Conservation (phyloP, 2,888 invertebrate species). For the Eumacrocentrus americanus region DNA sequence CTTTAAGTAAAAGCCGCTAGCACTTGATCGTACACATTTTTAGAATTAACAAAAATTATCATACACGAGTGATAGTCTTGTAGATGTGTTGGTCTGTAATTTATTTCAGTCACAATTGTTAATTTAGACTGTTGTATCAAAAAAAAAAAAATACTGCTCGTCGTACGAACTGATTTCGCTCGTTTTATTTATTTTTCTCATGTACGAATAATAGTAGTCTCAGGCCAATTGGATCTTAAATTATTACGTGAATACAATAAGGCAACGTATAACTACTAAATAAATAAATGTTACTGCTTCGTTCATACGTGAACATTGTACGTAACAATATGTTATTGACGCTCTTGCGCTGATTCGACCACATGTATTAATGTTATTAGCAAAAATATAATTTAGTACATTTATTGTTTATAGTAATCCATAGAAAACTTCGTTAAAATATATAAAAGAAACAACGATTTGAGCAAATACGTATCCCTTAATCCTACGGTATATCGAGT, state of each 20-base stretch:
- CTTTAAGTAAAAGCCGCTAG: conserved; percentile 61
- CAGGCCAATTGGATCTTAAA: conserved; percentile 40
- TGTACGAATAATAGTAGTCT: conserved; percentile 25
- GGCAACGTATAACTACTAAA: conserved; percentile 51
- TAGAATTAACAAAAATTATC: background rate
- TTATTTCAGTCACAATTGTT: no score
- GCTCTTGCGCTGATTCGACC: conserved; percentile 13
- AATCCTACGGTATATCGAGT: conserved; percentile 31
- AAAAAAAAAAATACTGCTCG: conserved; percentile 52
- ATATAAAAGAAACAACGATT: conserved; percentile 60
- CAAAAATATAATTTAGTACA: conserved; percentile 58
- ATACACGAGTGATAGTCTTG: no score
- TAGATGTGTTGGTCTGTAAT: no score
- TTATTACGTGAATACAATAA: conserved; percentile 49
- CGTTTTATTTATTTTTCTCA: background rate
- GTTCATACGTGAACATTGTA: conserved; percentile 7
- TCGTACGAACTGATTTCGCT: conserved; percentile 47
- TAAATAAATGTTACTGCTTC: conserved; percentile 50
- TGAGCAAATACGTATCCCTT: conserved; percentile 55
- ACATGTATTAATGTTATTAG: conserved; percentile 39
- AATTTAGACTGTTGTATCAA: background rate
- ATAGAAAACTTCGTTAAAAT: conserved; percentile 57
- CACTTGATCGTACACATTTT: conserved; percentile 20
- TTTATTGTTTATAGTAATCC: conserved; percentile 47
- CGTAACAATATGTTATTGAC: conserved; percentile 11